Base-by-base conservation (phyloP, 2,888 invertebrate species). In the Eurytoma adleriae region DNA sequence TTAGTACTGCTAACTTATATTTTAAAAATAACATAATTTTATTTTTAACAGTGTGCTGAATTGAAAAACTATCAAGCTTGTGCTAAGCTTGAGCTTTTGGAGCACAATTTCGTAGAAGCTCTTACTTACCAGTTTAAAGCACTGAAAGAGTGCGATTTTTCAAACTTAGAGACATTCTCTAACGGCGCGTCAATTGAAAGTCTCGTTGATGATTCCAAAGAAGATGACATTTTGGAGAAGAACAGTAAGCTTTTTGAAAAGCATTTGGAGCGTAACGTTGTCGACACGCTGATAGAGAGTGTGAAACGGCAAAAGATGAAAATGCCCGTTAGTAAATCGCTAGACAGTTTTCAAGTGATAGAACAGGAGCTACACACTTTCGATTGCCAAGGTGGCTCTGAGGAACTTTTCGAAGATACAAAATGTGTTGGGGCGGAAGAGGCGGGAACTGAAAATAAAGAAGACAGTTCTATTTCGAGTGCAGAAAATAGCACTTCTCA, bases 31-130 rank as follows among this genome's bases (percentile, higher is more conserved):
- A 57, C 20, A 57, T 59, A 40, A 18, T 18, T 18, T 73, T 67
- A 72, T 67, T 67, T 54, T 82, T 80, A 48, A 4, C 84, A 92
- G 91, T 91, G 92, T 79, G 71, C 90, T 4, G 90, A 91, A 79
- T 83, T 91, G 61, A 89, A 89, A 70, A 92, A 92, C 83, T 91
- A 90, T 83, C 91, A 92, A 85, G 92, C 91, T 12, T 91, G 91
- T 50, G 90, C 92, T 1, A 91, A 92, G 83, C 83, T 92, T 40
- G 90, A 91, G 30, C 86, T 91, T 18, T 85, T 92, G 68, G 91
- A 91, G 30, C 89, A 90, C 61, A 90, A 91, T 80, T 89, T 91
- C 79, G 88, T 89, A 24, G 87, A 89, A 16, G 91, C 92, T 13
- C 86, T 92, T 20, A 86, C 85, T 10, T 90, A 91, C 82, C 91